Percentiles rank a stretch among this genome's conserved stretches.
Evolutionary conservation across 2,888 invertebrate genomes (phyloP).

Genomic region (Eilema griseolum): DNA sequence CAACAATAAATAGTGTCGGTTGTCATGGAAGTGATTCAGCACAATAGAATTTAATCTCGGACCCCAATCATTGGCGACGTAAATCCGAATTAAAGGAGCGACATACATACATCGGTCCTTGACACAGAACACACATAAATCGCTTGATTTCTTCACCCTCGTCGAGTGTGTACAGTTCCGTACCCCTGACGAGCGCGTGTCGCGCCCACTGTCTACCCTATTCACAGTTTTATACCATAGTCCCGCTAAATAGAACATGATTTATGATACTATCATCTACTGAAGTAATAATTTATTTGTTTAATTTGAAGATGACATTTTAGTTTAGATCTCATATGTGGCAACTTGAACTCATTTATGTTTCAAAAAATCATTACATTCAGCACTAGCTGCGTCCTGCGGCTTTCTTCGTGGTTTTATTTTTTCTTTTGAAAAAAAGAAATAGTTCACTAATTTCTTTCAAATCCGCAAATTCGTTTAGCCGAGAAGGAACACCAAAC

Average conservation of each 20-base stretch:
- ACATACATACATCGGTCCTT: conserved; percentile 56
- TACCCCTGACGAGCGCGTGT: conserved; percentile 26
- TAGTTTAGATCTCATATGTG: conserved; percentile 18
- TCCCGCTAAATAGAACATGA: conserved; percentile 53
- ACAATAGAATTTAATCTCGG: conserved; percentile 75
- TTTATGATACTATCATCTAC: conserved; percentile 41
- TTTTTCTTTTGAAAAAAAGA: no score
- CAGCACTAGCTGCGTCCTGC: background rate
- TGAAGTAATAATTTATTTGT: conserved; percentile 27
- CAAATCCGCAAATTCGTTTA: background rate
- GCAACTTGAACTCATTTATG: conserved; percentile 20
- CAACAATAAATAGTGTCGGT: conserved; percentile 71
- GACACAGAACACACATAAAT: conserved; percentile 68
- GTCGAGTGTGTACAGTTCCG: conserved; percentile 41
- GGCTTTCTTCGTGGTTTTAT: background rate
- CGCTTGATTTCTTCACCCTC: conserved; percentile 71
- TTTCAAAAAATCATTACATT: conserved; percentile 24
- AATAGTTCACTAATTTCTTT: background rate
- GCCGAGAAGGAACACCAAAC: no score
- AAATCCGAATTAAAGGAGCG: conserved; percentile 74
- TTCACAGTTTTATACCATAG: conserved; percentile 58
- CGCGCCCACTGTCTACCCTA: conserved; percentile 54
- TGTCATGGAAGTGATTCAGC: conserved; percentile 66
- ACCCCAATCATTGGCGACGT: conserved; percentile 68
- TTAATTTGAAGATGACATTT: conserved; percentile 34